phyloP scores from a whole-genome alignment of 2,888 invertebrate species.

The Troglohyphantes excavatus region DNA sequence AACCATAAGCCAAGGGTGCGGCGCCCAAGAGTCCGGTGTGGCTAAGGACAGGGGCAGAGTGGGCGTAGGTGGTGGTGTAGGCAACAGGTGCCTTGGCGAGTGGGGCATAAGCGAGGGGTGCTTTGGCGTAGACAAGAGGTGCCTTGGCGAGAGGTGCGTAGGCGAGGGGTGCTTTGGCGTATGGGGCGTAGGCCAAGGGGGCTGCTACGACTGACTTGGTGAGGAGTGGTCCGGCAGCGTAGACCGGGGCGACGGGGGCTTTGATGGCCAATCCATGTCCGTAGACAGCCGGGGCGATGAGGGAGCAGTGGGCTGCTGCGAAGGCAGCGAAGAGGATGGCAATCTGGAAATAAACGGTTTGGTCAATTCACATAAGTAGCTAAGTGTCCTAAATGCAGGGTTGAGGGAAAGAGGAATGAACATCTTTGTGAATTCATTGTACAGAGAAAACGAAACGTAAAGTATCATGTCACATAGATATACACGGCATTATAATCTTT shows the following conservation, averaged over 20 bases:
- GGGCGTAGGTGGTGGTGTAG: slow-evolving; percentile 40
- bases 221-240: slow-evolving; percentile 38
- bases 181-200: background rate
- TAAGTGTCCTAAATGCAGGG: too few relatives aligned
- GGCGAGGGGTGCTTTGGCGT: slow-evolving; percentile 21
- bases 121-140: slow-evolving; percentile 18
- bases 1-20: slow-evolving; percentile 52
- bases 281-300: slow-evolving; percentile 43
- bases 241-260: slow-evolving; percentile 47
- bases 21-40: slow-evolving; percentile 60
- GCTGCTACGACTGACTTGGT: slow-evolving; percentile 40
- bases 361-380: too few relatives aligned
- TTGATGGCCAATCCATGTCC: slow-evolving; percentile 45
- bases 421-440: too few relatives aligned
- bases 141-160: slow-evolving; percentile 36
- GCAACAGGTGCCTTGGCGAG: slow-evolving; percentile 21
- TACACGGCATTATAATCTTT: too few relatives aligned
- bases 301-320: slow-evolving; percentile 50
- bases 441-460: too few relatives aligned
- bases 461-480: too few relatives aligned
- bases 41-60: slow-evolving; percentile 37
- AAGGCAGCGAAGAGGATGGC: slow-evolving; percentile 52
- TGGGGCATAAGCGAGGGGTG: slow-evolving; percentile 26
- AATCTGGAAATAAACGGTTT: slow-evolving; percentile 31
- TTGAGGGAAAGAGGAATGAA: too few relatives aligned